Base-by-base conservation (phyloP, 37 sponge, comb jelly and placozoan genomes). In the Agelas oroides region DNA sequence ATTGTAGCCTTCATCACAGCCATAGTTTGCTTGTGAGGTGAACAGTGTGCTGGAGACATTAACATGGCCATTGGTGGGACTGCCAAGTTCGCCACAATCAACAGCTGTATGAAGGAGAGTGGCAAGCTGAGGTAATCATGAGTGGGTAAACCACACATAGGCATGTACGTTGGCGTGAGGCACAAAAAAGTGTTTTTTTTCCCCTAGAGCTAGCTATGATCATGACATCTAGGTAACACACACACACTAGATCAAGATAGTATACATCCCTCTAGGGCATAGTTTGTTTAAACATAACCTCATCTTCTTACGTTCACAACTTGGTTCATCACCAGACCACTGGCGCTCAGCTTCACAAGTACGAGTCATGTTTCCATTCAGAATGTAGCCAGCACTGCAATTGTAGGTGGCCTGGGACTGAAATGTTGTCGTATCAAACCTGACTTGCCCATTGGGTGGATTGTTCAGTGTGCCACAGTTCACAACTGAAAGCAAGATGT, bases 261-360 rank as follows among this genome's bases (percentile, higher is more conserved):
- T n/a, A n/a, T n/a, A n/a, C n/a, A n/a, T n/a, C n/a, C n/a, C n/a
- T n/a, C n/a, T n/a, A n/a, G n/a, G n/a, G n/a, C n/a, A n/a, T n/a
- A n/a, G n/a, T n/a, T n/a, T n/a, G n/a, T n/a, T n/a, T n/a, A n/a
- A n/a, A n/a, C n/a, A n/a, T n/a, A n/a, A n/a, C n/a, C n/a, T n/a
- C n/a, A n/a, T n/a, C n/a, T n/a, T n/a, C 86, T 59, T 76, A 85
- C 86, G 75, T 11, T 32, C 17, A 53, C 86, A 85, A 21, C 6
- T 34, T 20, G 86, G 86, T 8, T 20, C 70, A 41, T 38, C 27
- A 11, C 69, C 85, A 32, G 37, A 32, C 85, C 85, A 84, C 53
- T 84, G 56, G 41, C 77, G 77, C 25, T 75, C 65, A 20, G 36
- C 23, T 52, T 76, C 58, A 55, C 85, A 84, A 25, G 66, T 64